phyloP scores from a whole-genome alignment of 2,888 invertebrate genomes.

The Epirrhoe alternata region DNA sequence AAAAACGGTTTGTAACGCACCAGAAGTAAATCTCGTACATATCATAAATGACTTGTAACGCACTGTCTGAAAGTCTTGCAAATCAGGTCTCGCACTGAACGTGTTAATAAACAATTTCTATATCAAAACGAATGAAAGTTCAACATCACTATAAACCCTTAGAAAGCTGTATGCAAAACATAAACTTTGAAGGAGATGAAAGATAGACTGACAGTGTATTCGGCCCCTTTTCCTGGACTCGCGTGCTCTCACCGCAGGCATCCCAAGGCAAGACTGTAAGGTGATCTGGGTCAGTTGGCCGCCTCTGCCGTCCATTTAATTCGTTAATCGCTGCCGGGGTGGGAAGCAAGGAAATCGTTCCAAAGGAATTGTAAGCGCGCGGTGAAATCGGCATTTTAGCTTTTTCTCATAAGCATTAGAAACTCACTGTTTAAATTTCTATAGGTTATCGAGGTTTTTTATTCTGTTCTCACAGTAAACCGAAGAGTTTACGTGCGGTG shows the following conservation, averaged over 20 bases:
- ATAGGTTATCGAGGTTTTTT: slow-evolving; percentile 1
- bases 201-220: slow-evolving; percentile 6
- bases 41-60: too few relatives aligned
- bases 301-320: slow-evolving; percentile 47
- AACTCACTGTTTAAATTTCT: slow-evolving; percentile 3
- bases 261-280: slow-evolving; percentile 18
- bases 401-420: slow-evolving; percentile 22
- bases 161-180: too few relatives aligned
- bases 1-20: too few relatives aligned
- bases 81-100: too few relatives aligned
- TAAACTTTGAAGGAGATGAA: too few relatives aligned
- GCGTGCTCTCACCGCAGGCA: slow-evolving; percentile 34
- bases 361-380: slow-evolving; percentile 27
- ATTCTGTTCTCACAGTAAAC: background rate
- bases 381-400: slow-evolving; percentile 26
- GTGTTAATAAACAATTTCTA: too few relatives aligned
- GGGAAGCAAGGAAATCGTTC: slow-evolving; percentile 32
- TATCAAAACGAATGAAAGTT: too few relatives aligned
- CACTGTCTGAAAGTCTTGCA: too few relatives aligned
- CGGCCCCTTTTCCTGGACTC: slow-evolving; percentile 13
- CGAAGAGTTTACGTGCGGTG: background rate
- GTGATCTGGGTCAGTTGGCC: slow-evolving; percentile 68
- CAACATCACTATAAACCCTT: too few relatives aligned
- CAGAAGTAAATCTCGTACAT: too few relatives aligned
- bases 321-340: slow-evolving; percentile 48